Conservation (phyloP, 2,113 vertebrate genomes). For the Eolophus roseicapilla region DNA sequence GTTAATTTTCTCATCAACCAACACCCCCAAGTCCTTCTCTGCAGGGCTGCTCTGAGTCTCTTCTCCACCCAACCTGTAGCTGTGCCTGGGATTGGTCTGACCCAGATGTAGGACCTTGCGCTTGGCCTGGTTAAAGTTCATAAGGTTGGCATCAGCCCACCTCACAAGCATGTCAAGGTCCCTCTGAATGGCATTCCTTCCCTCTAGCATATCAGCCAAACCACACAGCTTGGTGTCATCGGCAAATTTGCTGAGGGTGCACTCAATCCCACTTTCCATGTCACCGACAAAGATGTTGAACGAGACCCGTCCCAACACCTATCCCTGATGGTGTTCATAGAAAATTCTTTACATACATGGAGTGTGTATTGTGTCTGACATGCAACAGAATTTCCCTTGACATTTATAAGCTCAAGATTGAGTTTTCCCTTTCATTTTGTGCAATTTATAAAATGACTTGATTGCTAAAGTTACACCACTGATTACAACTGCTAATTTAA, state of each 20-base stretch:
- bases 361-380: not conserved
- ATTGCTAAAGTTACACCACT: not conserved
- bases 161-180: not conserved
- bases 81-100: too few species aligned
- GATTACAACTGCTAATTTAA: slow-evolving; percentile 1
- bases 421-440: not conserved
- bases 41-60: too few species aligned
- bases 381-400: not conserved
- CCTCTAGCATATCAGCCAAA: not conserved
- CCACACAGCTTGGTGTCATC: not conserved
- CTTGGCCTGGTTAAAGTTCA: not conserved
- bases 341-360: not conserved
- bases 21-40: too few species aligned
- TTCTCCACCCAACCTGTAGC: too few species aligned
- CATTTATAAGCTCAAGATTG: not conserved
- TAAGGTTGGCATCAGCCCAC: not conserved
- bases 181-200: not conserved
- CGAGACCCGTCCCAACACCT: not conserved
- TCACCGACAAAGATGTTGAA: not conserved
- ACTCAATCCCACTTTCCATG: not conserved
- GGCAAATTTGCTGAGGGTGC: not conserved
- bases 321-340: not conserved
- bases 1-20: too few species aligned
- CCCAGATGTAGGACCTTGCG: too few species aligned
- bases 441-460: not conserved